Base-by-base conservation (phyloP, 1,140 invertebrate genomes). In the Delia radicum region DNA sequence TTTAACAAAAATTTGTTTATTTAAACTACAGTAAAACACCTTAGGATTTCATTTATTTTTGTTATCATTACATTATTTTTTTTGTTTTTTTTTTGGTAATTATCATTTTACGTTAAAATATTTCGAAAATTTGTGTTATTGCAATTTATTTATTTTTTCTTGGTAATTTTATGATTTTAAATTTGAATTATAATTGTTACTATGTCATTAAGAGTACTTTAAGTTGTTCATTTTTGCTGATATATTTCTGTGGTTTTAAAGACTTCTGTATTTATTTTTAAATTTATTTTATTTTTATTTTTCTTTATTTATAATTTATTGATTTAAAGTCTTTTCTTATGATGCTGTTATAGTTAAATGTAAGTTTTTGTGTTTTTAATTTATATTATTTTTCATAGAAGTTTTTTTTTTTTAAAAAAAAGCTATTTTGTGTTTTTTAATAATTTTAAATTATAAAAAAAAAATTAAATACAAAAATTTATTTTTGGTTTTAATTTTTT, bases 51-150 rank as follows among this genome's bases (percentile, higher is more conserved):
- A 5, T 26, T 73, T 73, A 37, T 73, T 26, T 15, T 12, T 15
- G 26, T 48, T 24, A 46, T 73, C 12, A 26, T 72, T 46, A 28
- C n/a, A n/a, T n/a, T n/a, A n/a, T n/a, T n/a, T n/a, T n/a, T n/a
- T n/a, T n/a, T n/a, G n/a, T n/a, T 26, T 42, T 24, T 28, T 73
- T 73, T 5, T 73, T 73, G 27, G 10, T 28, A n/a, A 48, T 73
- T 27, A 31, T 26, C 24, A 28, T 29, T 67, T 67, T 26, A 67
- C 29, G 24, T 48, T 77, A 81, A 83, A 81, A 83, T 55, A 74
- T 74, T 74, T 74, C 71, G 55, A 74, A 61, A 74, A 74, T 26
- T 74, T 18, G 15, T 21, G 15, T 69, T 33, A 69, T 69, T 69
- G 65, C 65, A 33, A 69, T 62, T 74, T 62, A 15, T 74, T 73